Conservation (phyloP, 2,888 invertebrate species). For the Ceratothoa steindachneri region DNA sequence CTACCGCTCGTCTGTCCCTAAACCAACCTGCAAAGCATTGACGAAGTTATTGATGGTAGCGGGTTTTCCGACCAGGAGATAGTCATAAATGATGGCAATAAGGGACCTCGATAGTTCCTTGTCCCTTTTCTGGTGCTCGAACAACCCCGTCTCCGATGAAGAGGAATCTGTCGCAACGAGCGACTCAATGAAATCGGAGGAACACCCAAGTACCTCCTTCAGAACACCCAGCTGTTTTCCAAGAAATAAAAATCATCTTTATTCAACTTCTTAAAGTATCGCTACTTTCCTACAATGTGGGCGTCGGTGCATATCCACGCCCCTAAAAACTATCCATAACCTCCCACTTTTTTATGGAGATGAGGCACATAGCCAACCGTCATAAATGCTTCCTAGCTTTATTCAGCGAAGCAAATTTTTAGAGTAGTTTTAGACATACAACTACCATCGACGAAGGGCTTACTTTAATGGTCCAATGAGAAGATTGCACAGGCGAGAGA, state of each 20-base stretch:
- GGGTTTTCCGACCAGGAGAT: slow-evolving; percentile 14
- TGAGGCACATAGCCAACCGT: no score
- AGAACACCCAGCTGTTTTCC: background rate
- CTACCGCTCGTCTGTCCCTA: no score
- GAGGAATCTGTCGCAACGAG: background rate
- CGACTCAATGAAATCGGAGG: background rate
- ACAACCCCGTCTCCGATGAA: background rate
- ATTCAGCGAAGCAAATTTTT: no score
- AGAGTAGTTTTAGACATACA: no score
- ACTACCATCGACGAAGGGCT: background rate
- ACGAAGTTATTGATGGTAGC: slow-evolving; percentile 37
- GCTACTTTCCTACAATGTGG: no score
- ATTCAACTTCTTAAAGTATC: no score
- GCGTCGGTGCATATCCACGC: no score
- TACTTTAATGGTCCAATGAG: slow-evolving; percentile 40
- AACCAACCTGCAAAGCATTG: slow-evolving; percentile 39
- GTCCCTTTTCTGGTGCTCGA: background rate
- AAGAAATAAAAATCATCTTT: background rate
- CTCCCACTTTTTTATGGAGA: no score
- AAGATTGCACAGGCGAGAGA: slow-evolving; percentile 34
- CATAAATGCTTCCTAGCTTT: no score
- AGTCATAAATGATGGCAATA: background rate
- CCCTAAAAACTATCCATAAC: no score
- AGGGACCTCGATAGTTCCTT: background rate
- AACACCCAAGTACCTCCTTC: background rate